Evolutionary conservation across 2,888 invertebrate species (phyloP).

Genomic region (Agriotes lineatus): DNA sequence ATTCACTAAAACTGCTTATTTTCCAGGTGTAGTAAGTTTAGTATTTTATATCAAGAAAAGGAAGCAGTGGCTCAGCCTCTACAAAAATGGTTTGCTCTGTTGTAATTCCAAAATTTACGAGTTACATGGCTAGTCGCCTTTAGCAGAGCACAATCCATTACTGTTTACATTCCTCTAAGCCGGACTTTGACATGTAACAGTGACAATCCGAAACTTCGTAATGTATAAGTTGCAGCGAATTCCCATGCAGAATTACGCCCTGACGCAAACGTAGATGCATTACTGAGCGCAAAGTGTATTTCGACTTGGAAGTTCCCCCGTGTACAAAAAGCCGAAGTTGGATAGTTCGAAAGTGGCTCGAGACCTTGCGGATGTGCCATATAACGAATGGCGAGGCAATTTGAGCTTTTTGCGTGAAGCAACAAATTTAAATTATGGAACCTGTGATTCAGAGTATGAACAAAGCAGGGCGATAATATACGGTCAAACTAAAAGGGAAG

Average conservation of each 20-base stretch:
- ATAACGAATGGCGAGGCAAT: conserved; percentile 37
- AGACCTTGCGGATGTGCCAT: conserved; percentile 7
- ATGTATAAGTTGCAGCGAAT: conserved; percentile 24
- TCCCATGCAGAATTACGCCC: conserved; percentile 20
- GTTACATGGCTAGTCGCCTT: no score
- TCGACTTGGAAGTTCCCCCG: conserved; percentile 15
- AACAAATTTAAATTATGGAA: conserved; percentile 56
- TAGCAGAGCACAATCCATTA: conserved; percentile 39
- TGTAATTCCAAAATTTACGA: no score
- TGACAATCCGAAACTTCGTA: conserved; percentile 35
- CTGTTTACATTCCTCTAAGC: conserved; percentile 1
- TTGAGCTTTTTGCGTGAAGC: conserved; percentile 42
- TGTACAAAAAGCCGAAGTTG: conserved; percentile 17
- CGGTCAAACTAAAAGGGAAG: conserved; percentile 60
- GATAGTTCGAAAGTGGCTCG: conserved; percentile 22
- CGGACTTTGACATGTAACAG: conserved; percentile 15
- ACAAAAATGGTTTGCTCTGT: no score
- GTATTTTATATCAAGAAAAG: no score
- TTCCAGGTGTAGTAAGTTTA: no score
- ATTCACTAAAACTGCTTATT: no score
- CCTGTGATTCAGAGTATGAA: conserved; percentile 59
- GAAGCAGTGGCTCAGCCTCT: no score
- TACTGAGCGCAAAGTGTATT: conserved; percentile 17
- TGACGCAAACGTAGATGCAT: conserved; percentile 39
- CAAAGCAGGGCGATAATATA: conserved; percentile 58